These are phyloP conservation scores for Thymelicus acteon DNA, from an alignment of 2,888 invertebrate genomes.

Conservation along the genomic window DNA sequence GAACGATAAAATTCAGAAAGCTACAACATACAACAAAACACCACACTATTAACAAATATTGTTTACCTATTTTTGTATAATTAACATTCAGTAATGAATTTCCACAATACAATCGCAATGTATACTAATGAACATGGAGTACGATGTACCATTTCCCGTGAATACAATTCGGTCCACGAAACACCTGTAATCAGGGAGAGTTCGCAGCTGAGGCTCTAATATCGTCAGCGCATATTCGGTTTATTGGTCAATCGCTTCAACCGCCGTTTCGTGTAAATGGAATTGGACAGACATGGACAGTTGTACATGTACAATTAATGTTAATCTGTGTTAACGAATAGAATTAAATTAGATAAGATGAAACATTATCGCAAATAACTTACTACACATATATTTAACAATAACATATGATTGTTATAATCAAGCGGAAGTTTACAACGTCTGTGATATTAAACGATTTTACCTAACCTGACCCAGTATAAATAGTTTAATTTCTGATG, in stretches of 20 bases:
- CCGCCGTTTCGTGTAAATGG: slow-evolving; percentile 24
- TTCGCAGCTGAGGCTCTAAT: slow-evolving; percentile 36
- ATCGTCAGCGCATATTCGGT: slow-evolving; percentile 31
- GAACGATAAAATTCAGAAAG: too few relatives aligned
- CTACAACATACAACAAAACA: too few relatives aligned
- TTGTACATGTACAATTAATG: slow-evolving; percentile 4
- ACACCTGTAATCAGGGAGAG: slow-evolving; percentile 35
- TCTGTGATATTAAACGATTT: too few relatives aligned
- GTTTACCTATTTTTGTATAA: too few relatives aligned
- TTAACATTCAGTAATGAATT: not conserved
- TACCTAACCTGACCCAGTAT: too few relatives aligned
- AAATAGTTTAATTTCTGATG: too few relatives aligned
- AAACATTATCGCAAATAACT: not conserved
- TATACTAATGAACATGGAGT: slow-evolving; percentile 40
- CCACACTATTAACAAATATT: too few relatives aligned
- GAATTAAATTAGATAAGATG: not conserved
- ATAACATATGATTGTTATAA: too few relatives aligned
- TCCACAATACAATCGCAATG: slow-evolving; percentile 3
- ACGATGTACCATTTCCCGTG: slow-evolving; percentile 11
- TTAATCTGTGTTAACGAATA: slow-evolving; percentile 2
- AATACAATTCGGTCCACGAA: slow-evolving; percentile 19
- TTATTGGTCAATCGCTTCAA: slow-evolving; percentile 29
- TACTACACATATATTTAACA: not conserved
- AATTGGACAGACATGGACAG: slow-evolving; percentile 17
- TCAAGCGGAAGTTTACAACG: too few relatives aligned